A percentile compares a stretch with the other conserved stretches of the same genome.
Evolutionary conservation across 2,888 invertebrate genomes (phyloP).

Genomic region (Tinea semifulvella): DNA sequence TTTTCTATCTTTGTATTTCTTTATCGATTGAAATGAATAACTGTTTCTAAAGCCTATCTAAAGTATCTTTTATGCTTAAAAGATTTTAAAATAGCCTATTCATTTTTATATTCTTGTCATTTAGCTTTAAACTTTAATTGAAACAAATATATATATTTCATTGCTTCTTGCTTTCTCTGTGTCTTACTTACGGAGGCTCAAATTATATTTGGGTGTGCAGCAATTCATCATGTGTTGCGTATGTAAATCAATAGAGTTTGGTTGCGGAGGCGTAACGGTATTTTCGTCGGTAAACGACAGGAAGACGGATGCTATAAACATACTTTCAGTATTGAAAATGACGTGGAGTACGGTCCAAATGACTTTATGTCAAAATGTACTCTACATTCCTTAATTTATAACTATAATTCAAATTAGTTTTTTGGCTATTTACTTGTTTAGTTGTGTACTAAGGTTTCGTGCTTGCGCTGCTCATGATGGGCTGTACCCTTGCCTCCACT

Average conservation of each 20-base stretch:
- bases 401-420: neutral
- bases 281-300: constrained; percentile 59
- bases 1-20: no score
- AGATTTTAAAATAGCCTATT: no score
- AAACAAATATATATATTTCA: no score
- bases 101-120: no score
- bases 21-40: no score
- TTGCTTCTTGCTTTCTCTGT: no score
- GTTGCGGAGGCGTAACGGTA: constrained; percentile 59
- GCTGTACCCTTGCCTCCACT: constrained; percentile 22
- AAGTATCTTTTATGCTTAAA: no score
- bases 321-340: constrained; percentile 44
- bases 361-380: neutral
- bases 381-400: neutral
- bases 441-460: constrained; percentile 20
- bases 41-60: no score
- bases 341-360: neutral
- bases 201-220: constrained; percentile 30
- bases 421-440: neutral
- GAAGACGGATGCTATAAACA: constrained; percentile 65
- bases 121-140: no score
- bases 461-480: constrained; percentile 21
- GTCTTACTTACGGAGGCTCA: neutral
- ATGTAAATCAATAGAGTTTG: constrained; percentile 62
- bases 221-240: constrained; percentile 59